These are phyloP conservation scores for Neodiprion fabricii DNA, from an alignment of 1,140 invertebrate species.

Conservation along the genomic window DNA sequence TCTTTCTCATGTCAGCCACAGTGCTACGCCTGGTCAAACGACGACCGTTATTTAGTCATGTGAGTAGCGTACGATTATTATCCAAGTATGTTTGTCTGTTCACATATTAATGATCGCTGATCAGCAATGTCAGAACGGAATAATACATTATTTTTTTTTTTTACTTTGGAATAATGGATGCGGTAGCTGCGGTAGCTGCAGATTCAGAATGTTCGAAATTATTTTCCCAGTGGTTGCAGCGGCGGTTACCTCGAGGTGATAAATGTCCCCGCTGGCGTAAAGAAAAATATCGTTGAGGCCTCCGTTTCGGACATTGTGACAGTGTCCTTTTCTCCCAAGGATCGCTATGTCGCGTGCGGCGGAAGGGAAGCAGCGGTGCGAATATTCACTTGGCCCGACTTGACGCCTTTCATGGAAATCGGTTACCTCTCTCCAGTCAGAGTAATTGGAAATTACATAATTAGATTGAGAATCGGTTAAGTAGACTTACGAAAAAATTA, in stretches of 20 bases:
- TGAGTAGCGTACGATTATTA: not conserved
- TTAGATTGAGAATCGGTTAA: no score
- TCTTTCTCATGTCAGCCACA: not conserved
- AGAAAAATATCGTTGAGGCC: not conserved
- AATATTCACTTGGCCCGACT: conserved; percentile 32
- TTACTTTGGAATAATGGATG: not conserved
- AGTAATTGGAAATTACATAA: not conserved
- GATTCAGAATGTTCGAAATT: not conserved
- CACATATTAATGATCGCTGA: no score
- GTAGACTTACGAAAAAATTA: no score
- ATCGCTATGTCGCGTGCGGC: conserved; percentile 32
- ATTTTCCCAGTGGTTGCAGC: not conserved
- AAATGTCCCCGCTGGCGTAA: not conserved
- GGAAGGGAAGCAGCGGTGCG: conserved; percentile 27
- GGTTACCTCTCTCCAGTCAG: not conserved
- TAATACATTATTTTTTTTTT: no score
- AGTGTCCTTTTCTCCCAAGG: conserved; percentile 37
- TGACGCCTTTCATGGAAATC: conserved; percentile 9
- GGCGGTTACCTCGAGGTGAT: not conserved
- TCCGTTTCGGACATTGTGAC: conserved; percentile 20
- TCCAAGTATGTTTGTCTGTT: no score
- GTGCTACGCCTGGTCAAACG: not conserved
- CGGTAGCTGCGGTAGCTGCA: not conserved
- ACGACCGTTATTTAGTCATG: conserved; percentile 4
- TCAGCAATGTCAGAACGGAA: no score